Conservation (phyloP, 2,888 invertebrate species). For the Nemoura dubitans region DNA sequence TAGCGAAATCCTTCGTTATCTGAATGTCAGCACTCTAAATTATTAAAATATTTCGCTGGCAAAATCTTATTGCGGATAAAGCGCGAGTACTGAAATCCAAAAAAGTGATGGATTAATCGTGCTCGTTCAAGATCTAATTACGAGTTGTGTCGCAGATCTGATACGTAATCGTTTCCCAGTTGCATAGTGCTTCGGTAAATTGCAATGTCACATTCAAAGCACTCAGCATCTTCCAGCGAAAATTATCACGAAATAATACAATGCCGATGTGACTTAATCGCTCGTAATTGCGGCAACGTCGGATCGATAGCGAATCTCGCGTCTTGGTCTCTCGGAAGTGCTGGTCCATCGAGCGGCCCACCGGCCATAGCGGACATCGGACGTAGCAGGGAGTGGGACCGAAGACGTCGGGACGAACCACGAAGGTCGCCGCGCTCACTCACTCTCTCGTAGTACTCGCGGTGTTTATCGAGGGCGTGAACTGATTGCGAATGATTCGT, state of each 20-base stretch:
- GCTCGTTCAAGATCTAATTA: neutral
- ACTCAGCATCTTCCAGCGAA: neutral
- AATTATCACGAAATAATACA: neutral
- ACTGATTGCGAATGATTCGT: conserved; percentile 27
- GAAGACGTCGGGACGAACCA: too few species aligned
- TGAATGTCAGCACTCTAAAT: neutral
- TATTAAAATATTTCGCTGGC: neutral
- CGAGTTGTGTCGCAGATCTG: neutral
- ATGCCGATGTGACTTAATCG: neutral
- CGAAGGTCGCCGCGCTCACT: neutral
- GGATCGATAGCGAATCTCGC: neutral
- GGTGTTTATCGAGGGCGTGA: conserved; percentile 15
- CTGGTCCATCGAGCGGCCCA: neutral
- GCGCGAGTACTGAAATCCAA: neutral
- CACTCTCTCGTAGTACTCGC: neutral
- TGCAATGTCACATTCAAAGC: neutral
- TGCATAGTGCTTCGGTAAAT: neutral
- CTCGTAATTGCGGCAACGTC: neutral
- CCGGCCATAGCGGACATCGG: neutral
- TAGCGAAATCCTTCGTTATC: neutral
- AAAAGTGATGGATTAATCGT: neutral
- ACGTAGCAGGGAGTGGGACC: too few species aligned
- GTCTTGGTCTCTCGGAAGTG: neutral
- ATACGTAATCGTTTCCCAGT: neutral
- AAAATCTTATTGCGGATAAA: neutral